Conservation (phyloP, 2,797 vertebrate genomes). For the Capromys pilorides region DNA sequence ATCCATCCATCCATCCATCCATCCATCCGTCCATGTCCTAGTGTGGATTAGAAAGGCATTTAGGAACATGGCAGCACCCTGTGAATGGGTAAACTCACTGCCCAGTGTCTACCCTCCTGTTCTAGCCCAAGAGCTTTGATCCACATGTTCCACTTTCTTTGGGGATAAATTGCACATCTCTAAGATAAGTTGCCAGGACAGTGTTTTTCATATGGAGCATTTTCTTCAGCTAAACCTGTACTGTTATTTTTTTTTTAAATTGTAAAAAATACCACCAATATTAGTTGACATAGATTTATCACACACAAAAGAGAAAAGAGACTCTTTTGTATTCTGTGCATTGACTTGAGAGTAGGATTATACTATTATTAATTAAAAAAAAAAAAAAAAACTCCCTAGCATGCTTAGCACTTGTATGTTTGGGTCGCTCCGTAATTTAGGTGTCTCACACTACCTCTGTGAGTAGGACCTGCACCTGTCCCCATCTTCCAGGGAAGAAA, state of each 20-base stretch:
- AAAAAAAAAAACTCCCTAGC: not conserved
- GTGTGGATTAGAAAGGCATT: slow-evolving; percentile 45
- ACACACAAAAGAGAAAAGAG: not conserved
- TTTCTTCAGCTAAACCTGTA: slow-evolving; percentile 27
- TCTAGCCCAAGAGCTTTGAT: not conserved
- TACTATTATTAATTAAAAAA: not conserved
- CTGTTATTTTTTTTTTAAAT: not conserved
- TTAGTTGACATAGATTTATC: not conserved
- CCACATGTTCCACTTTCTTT: not conserved
- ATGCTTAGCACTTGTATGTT: not conserved
- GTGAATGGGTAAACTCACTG: not conserved
- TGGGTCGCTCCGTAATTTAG: not conserved
- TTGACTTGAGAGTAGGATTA: not conserved
- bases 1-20: too few species aligned
- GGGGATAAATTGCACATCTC: slow-evolving; percentile 6
- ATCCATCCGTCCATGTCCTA: not conserved
- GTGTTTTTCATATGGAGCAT: not conserved
- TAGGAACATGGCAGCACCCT: slow-evolving; percentile 5
- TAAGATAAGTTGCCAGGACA: slow-evolving; percentile 13
- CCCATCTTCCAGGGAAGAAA: not conserved
- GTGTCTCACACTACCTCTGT: not conserved
- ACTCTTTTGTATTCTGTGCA: not conserved
- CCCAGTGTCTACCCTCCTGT: not conserved
- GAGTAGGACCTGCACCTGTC: not conserved
- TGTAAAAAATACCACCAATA: not conserved